These are phyloP conservation scores for Heliconius congener DNA, from an alignment of 1,140 invertebrate genomes.

Conservation along the genomic window DNA sequence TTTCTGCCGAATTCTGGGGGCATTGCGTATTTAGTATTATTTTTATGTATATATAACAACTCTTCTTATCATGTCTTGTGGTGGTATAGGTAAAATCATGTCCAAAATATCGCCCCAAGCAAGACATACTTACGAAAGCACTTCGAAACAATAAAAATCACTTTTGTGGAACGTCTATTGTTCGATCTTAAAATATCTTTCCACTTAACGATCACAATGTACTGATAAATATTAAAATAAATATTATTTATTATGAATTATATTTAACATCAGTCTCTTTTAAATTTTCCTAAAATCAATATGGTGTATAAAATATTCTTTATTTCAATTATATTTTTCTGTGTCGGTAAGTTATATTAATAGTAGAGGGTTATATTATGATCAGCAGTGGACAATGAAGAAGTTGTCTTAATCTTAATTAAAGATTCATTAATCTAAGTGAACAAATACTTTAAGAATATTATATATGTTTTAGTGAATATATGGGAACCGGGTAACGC, in stretches of 20 bases:
- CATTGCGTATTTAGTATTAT: too few relatives aligned
- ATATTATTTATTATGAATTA: constrained; percentile 22
- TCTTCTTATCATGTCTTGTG: too few relatives aligned
- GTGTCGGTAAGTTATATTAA: neutral
- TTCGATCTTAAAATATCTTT: constrained; percentile 38
- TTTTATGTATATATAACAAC: too few relatives aligned
- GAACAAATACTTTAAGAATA: neutral
- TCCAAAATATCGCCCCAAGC: constrained; percentile 12
- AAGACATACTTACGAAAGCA: constrained; percentile 26
- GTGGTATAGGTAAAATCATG: neutral
- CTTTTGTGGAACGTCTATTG: constrained; percentile 60
- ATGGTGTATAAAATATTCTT: neutral
- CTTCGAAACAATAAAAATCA: constrained; percentile 57
- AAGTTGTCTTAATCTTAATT: too few relatives aligned
- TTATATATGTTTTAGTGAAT: neutral
- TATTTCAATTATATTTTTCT: neutral
- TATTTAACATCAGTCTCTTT: neutral
- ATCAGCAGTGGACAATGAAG: too few relatives aligned
- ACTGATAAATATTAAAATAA: constrained; percentile 9
- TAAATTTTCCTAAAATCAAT: neutral
- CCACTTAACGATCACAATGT: constrained; percentile 7
- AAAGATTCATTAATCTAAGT: too few relatives aligned
- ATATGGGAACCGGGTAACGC: neutral
- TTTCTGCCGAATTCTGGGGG: too few relatives aligned
- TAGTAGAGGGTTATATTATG: too few relatives aligned